Evolutionary conservation across 2,113 vertebrate species (phyloP).

Genomic region (Antennarius striatus): DNA sequence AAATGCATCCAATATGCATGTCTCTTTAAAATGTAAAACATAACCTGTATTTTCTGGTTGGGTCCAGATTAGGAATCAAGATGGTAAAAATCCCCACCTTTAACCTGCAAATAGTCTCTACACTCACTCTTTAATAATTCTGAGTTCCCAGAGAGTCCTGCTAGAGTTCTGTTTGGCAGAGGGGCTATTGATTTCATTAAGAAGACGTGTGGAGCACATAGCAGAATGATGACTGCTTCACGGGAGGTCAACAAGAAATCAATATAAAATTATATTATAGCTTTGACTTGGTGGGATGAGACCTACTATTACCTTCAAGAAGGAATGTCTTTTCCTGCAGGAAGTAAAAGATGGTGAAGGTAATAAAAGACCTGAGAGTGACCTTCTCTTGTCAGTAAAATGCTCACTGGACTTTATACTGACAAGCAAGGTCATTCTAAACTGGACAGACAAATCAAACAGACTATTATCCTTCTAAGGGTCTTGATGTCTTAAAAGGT

Average conservation of each 20-base stretch:
- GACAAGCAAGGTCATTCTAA: conserved; percentile 1
- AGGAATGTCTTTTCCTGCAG: conserved; percentile 45
- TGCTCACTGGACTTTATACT: not conserved
- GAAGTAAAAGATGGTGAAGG: conserved; percentile 37
- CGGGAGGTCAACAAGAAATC: conserved; percentile 86
- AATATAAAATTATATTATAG: conserved; percentile 83
- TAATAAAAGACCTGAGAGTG: conserved; percentile 28
- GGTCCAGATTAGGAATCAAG: conserved; percentile 33
- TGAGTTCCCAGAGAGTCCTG: conserved; percentile 63
- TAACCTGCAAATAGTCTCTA: conserved; percentile 45
- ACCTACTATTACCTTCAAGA: conserved; percentile 56
- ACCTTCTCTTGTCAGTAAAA: conserved; percentile 43
- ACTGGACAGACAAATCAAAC: conserved; percentile 25
- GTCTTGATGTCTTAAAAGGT: not conserved
- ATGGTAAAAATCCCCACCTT: conserved; percentile 32
- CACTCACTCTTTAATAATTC: conserved; percentile 56
- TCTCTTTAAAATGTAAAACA: not conserved
- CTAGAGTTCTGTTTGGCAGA: conserved; percentile 65
- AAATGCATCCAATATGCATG: too few species aligned
- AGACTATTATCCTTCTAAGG: conserved; percentile 6
- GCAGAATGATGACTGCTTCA: conserved; percentile 84
- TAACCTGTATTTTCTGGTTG: not conserved
- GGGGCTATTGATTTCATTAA: conserved; percentile 84
- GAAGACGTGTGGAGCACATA: conserved; percentile 80
- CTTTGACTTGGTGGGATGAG: conserved; percentile 64